Percentiles rank a stretch among this genome's conserved stretches.
phyloP scores from a whole-genome alignment of 2,113 vertebrate species.

The Pomatorhinus ruficollis region DNA sequence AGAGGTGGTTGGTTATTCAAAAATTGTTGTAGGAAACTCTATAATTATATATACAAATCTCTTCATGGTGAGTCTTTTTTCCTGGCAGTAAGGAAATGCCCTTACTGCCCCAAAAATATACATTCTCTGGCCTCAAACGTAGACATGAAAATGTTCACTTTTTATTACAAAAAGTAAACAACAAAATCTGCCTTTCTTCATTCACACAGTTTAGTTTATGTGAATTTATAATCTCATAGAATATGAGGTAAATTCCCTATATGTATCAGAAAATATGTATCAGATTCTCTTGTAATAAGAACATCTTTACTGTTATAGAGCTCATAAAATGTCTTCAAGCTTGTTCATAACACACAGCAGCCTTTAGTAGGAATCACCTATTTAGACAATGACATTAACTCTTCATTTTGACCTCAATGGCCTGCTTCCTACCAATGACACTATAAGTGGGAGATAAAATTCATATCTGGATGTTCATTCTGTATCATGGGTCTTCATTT shows the following conservation, averaged over 20 bases:
- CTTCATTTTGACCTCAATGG: not conserved
- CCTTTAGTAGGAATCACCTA: not conserved
- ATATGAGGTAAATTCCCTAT: not conserved
- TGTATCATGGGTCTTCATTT: not conserved
- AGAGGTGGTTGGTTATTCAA: not conserved
- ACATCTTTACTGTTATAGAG: conserved; percentile 2
- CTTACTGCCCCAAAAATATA: not conserved
- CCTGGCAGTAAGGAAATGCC: not conserved
- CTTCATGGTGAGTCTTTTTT: not conserved
- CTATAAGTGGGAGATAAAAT: not conserved
- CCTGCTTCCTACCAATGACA: not conserved
- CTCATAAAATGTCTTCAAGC: conserved; percentile 1
- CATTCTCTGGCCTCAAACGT: not conserved
- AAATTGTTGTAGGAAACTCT: not conserved
- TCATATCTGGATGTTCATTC: not conserved
- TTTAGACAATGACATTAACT: conserved; percentile 9
- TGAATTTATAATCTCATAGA: conserved; percentile 26
- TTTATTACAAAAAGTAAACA: not conserved
- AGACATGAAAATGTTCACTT: not conserved
- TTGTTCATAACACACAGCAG: not conserved
- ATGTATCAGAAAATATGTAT: not conserved
- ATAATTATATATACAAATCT: not conserved
- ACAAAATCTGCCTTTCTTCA: not conserved
- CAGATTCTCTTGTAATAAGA: conserved; percentile 12
- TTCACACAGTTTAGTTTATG: not conserved